Evolutionary conservation across 2,888 invertebrate species (phyloP).

Genomic region (Athalia circularis): DNA sequence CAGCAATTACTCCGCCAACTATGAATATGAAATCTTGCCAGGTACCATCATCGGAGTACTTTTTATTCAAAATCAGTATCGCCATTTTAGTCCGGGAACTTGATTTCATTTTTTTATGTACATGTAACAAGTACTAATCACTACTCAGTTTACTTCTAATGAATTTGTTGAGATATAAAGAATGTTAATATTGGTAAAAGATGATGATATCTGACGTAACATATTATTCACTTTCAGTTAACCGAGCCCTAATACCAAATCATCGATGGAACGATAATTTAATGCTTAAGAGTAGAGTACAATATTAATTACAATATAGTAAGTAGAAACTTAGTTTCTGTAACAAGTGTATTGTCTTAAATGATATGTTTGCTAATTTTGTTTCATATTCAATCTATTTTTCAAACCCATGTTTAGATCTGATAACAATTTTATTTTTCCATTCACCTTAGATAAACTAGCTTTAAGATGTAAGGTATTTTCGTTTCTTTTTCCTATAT

Average conservation of each 20-base stretch:
- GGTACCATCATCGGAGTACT: background rate
- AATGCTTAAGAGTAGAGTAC: constrained; percentile 64
- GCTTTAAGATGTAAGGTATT: constrained; percentile 60
- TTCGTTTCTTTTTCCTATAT: background rate
- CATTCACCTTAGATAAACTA: constrained; percentile 62
- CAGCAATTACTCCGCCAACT: constrained; percentile 58
- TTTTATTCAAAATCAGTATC: too few species aligned
- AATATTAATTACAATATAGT: constrained; percentile 62
- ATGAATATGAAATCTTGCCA: background rate
- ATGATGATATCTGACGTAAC: constrained; percentile 5
- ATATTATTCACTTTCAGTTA: background rate
- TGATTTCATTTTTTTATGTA: too few species aligned
- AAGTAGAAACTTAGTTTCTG: constrained; percentile 72
- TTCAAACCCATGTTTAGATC: constrained; percentile 44
- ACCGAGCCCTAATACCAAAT: constrained; percentile 10
- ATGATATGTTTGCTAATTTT: constrained; percentile 74
- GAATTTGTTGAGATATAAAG: background rate
- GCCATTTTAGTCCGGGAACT: too few species aligned
- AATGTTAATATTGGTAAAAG: constrained; percentile 10
- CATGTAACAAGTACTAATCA: too few species aligned
- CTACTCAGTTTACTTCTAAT: too few species aligned
- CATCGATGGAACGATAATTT: constrained; percentile 46
- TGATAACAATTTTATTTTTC: constrained; percentile 63
- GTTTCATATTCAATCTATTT: constrained; percentile 57
- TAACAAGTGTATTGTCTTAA: constrained; percentile 73